Base-by-base conservation (phyloP, 2,113 vertebrate genomes). In the Scopus umbretta region DNA sequence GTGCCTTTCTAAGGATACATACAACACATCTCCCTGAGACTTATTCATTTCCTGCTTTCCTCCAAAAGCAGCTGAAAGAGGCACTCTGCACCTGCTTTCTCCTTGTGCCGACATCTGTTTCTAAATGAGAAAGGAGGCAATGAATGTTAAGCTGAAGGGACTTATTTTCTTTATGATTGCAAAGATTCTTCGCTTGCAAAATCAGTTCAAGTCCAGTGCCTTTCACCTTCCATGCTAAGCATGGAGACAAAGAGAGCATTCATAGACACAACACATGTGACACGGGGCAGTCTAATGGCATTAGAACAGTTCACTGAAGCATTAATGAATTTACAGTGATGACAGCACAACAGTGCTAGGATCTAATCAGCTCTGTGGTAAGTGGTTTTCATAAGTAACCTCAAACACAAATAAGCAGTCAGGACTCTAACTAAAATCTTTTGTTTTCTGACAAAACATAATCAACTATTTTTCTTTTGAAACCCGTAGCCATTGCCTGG, bases 171-270 rank as follows among this genome's bases (percentile, higher is more conserved):
- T 96, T 94, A 68, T 87, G 92, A 90, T 80, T 84, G 65, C 81
- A 96, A 56, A 78, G 82, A 85, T 80, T 74, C 58, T 93, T 45
- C 14, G 80, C 95, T 89, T 87, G 83, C 80, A 95, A 95, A 95
- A 92, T 85, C 67, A 90, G 86, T 86, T 88, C 84, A 84, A 23
- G 86, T 85, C 90, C 79, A 66, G 66, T 42, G 80, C 89, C 70
- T 94, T 93, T 91, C 80, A 92, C 87, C 85, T 96, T 91, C 45
- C 34, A 5, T 36, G 55, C 80, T 84, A 76, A 4, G 12, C 78
- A 74, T 49, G 67, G 65, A 93, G 73, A 97, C 97, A 97, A 97
- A 96, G 94, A 81, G 66, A 83, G 58, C 92, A 95, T 95, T 97
- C 95, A 97, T 6, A 86, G 87, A 45, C 80, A 67, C 27, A 34